phyloP scores from a whole-genome alignment of 2,113 vertebrate genomes.

The Struthidea cinerea region DNA sequence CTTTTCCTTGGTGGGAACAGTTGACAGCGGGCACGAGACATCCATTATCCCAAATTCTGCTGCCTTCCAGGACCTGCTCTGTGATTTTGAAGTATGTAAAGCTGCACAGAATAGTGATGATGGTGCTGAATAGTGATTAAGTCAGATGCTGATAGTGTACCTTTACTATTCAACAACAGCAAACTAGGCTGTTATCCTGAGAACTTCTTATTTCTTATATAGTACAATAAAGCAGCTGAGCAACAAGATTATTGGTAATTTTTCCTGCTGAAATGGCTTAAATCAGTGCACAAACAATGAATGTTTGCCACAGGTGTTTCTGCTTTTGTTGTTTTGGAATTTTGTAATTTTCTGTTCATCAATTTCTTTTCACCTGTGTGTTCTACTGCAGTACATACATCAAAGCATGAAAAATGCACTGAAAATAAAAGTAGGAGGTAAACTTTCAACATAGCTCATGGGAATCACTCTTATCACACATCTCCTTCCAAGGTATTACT shows the following conservation, averaged over 20 bases:
- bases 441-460: not conserved
- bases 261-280: not conserved
- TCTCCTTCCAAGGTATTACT: not conserved
- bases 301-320: not conserved
- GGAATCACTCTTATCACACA: not conserved
- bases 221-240: not conserved
- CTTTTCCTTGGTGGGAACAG: conserved; percentile 96
- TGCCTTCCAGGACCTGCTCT: conserved; percentile 97
- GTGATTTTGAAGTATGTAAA: conserved; percentile 90
- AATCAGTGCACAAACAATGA: not conserved
- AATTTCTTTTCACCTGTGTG: not conserved
- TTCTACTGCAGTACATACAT: not conserved
- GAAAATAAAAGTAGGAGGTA: not conserved
- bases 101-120: not conserved
- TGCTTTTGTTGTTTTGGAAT: not conserved
- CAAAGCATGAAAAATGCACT: not conserved
- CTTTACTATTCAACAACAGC: not conserved
- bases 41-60: conserved; percentile 98
- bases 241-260: not conserved
- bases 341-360: not conserved
- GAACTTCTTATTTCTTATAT: not conserved
- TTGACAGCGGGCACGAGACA: conserved; percentile 96
- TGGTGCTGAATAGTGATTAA: not conserved
- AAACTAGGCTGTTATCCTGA: not conserved
- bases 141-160: not conserved